A percentile compares a stretch with the other conserved stretches of the same genome.
These are phyloP conservation scores for Drosophila sturtevanti DNA, from an alignment of 1,140 invertebrate species.

Conservation along the genomic window DNA sequence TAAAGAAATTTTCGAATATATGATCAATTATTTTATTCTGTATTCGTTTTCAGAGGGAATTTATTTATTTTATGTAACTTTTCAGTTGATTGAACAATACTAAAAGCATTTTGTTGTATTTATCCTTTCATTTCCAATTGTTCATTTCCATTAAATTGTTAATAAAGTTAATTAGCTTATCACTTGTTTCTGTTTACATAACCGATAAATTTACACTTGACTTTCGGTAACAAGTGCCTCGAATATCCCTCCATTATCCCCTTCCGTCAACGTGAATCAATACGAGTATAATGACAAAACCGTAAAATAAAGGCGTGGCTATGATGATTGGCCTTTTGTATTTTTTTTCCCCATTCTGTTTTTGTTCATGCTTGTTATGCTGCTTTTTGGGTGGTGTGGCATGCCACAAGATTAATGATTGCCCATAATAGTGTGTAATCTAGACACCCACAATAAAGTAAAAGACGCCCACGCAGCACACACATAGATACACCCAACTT, in stretches of 20 bases:
- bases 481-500: conserved; percentile 8
- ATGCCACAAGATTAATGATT: conserved; percentile 64
- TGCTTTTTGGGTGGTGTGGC: conserved; percentile 21
- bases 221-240: neutral
- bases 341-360: conserved; percentile 11
- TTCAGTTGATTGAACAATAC: neutral
- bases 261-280: conserved; percentile 53
- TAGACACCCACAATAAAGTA: conserved; percentile 12
- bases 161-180: conserved; percentile 43
- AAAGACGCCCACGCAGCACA: conserved; percentile 17
- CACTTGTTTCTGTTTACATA: conserved; percentile 20
- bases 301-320: conserved; percentile 42
- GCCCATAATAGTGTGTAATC: conserved; percentile 46
- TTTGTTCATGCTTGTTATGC: conserved; percentile 19
- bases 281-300: conserved; percentile 42
- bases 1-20: no score
- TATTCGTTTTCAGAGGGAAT: no score
- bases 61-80: neutral
- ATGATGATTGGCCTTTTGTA: conserved; percentile 42
- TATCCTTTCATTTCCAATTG: neutral
- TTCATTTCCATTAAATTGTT: conserved; percentile 32
- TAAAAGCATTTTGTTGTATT: neutral
- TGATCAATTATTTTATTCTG: no score
- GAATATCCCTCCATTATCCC: neutral
- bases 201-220: conserved; percentile 23